Evolutionary conservation across 2,797 vertebrate genomes (phyloP), one percentile per base, ranked within the genome.

Genomic region (Tangara arthus): DNA sequence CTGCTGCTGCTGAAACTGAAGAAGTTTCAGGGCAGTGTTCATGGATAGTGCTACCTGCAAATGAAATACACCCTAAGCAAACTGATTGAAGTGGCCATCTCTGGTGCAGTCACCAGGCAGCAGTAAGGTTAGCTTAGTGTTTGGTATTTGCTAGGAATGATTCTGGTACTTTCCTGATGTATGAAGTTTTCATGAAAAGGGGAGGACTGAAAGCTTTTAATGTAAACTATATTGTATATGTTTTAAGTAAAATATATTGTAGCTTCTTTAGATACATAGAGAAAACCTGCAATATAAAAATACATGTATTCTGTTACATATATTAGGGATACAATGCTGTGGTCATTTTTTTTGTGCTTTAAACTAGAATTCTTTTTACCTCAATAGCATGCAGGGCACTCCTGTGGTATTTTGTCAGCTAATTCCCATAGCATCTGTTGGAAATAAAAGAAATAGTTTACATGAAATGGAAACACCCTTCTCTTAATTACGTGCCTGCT

Each of bases 251-350:
- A 57, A 39, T 11, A 22, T 11, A 9, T 57, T 50, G 20, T 22
- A 32, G 15, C 9, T 35, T 59, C 42, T 79, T 7, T 9, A 30
- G 22, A 21, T 17, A 14, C 3, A 5, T 28, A 28, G 8, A 27
- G 5, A 14, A 60, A 50, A 2, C 6, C 3, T n/a, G 11, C 20
- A 18, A 3, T 50, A 56, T 18, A 50, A 35, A 63, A 64, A 28
- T 12, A 5, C 9, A 11, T 35, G 7, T 32, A 3, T 78, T 78
- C 9, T 1, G 0, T 50, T 39, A 17, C 7, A 8, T 23, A 3
- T 28, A 12, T n/a, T 53, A 41, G 15, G 16, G 73, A 24, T 77
- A 35, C 14, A 70, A 73, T 34, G 14, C 30, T 85, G 9, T 55
- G 76, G 15, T 44, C 11, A 12, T 71, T 6, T 37, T 26, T 26